Evolutionary conservation across 1,140 invertebrate genomes (phyloP), one percentile per base, ranked within the genome.

Genomic region (Pectinophora gossypiella): DNA sequence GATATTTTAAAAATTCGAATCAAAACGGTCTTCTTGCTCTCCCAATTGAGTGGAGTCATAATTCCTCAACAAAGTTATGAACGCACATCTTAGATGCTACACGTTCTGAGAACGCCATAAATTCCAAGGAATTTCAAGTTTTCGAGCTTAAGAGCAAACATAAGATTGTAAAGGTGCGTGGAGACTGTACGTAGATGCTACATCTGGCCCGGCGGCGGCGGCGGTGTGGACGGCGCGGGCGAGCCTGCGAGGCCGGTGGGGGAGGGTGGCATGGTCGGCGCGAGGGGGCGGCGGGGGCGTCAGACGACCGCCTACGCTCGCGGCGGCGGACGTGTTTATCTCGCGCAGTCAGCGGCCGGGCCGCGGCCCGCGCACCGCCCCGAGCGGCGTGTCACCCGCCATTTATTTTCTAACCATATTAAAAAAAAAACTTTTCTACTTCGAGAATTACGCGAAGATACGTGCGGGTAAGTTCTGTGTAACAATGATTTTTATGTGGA

Each of bases 221-320:
- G 19, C 42, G 15, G 36, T 15, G 20, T 19, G 9, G 15, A 35
- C 10, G 23, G 36, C 16, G 16, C 44, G 18, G 9, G 19, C 22
- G 22, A 4, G 35, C 6, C 35, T 3, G 3, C 35, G 35, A n/a
- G 9, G 9, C 9, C 23, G 5, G 23, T 27, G 21, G 19, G 16
- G 53, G 48, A 50, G 50, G 56, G 59, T 2, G 58, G 60, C 42
- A 46, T 42, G 49, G 45, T 4, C 7, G 19, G 38, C 16, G 54
- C 3, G 19, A 5, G 13, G 40, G 19, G 40, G n/a, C 12, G 18
- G 56, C 47, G 57, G 5, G 57, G 61, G 45, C 52, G 43, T 48
- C 79, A 83, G 76, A 80, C 68, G 70, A 44, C 64, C 79, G 79
- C 79, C 79, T 72, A 83, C 79, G 71, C 76, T 72, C 67, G 68